Evolutionary conservation across 2,113 vertebrate genomes (phyloP).

Genomic region (Oceanites oceanicus): DNA sequence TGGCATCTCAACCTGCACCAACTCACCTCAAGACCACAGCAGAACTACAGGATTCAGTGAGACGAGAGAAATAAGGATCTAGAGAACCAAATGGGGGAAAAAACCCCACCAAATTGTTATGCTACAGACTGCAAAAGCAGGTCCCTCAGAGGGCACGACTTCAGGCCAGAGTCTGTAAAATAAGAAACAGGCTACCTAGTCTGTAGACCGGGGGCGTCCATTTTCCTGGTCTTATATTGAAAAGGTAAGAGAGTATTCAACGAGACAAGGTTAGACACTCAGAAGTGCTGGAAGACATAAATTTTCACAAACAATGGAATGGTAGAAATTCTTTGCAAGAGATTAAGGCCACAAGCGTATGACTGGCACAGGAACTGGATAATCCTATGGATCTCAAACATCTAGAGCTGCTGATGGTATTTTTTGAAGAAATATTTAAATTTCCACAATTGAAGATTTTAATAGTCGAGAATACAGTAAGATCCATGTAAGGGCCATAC

Average conservation of each 20-base stretch:
- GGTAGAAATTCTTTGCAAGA: background rate
- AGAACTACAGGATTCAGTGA: background rate
- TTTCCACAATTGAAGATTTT: background rate
- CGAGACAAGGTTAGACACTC: background rate
- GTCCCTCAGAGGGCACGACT: background rate
- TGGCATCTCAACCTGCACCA: background rate
- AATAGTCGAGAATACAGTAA: background rate
- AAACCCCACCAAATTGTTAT: background rate
- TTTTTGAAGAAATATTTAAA: background rate
- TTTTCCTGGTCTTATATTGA: background rate
- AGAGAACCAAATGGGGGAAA: background rate
- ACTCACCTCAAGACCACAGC: background rate
- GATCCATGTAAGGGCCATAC: background rate
- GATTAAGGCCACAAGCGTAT: background rate
- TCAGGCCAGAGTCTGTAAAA: background rate
- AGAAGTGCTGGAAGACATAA: background rate
- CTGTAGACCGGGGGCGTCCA: rapidly evolving
- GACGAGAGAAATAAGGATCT: background rate
- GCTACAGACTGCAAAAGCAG: background rate
- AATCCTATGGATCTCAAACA: background rate
- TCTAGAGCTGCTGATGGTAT: background rate
- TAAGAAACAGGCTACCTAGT: background rate
- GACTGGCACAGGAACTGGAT: background rate
- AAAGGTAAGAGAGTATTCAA: background rate
- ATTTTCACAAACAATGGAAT: background rate